Base-by-base conservation (phyloP, 2,113 vertebrate species). In the Takifugu flavidus region DNA sequence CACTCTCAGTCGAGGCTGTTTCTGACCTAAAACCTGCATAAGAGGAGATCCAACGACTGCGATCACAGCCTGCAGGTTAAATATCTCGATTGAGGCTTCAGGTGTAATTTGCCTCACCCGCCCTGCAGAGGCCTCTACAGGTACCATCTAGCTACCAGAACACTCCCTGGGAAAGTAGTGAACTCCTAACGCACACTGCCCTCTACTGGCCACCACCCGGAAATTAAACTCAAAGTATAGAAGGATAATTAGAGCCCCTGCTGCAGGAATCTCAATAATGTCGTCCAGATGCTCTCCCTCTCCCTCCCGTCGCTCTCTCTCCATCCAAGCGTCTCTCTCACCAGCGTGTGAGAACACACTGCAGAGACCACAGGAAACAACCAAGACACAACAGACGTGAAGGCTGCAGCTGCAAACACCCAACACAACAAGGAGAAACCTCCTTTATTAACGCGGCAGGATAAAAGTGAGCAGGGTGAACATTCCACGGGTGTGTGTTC, bases 251-350 rank as follows among this genome's bases (percentile, higher is more conserved):
- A 80, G 71, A 78, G 65, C 61, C 78, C 72, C 62, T 34, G 71
- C 82, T 81, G 79, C 62, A 86, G 80, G 83, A 90, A 89, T 87
- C 75, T 45, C 53, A 77, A 65, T 86, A 89, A 89, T 89, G 82
- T 75, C 83, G 90, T 89, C 89, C 49, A 91, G 87, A 88, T 71
- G 29, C 0, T 59, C 46, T 61, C 65, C 62, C 59, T 68, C 58
- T 45, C 62, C 28, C 46, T 58, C 59, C 42, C 47, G 45, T 68
- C 49, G 25, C 58, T 53, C 49, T 27, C 26, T 46, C 8, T 43
- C 25, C 39, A 4, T 47, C 26, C 25, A 29, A 42, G 44, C 50
- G 0, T 59, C 46, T 61, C 65, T 67, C 59, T 68, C 58, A 46
- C 62, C 29, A n/a, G 61, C 45, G 62, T 62, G 77, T 53, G 59